These are phyloP conservation scores for Chloroceryle inda DNA, from an alignment of 2,797 vertebrate genomes.

Conservation along the genomic window DNA sequence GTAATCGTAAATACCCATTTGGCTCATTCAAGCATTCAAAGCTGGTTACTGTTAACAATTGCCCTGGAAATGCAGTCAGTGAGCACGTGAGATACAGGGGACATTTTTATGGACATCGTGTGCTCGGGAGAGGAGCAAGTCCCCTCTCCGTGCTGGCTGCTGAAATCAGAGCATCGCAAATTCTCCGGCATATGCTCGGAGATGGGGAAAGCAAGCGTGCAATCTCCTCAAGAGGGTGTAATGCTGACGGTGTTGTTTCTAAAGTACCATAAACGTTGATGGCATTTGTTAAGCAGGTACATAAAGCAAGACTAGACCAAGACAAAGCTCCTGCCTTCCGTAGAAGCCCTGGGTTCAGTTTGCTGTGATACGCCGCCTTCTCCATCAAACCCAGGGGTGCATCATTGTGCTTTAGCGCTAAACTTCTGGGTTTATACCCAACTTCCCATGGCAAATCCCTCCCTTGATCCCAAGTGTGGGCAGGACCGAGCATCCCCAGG, in stretches of 20 bases:
- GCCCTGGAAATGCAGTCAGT: background rate
- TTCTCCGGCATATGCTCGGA: background rate
- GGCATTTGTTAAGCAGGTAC: background rate
- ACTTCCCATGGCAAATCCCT: background rate
- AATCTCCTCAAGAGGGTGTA: background rate
- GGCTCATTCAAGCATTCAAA: background rate
- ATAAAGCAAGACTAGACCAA: background rate
- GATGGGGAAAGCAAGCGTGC: background rate
- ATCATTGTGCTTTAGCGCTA: background rate
- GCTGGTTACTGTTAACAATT: background rate
- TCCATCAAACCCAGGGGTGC: background rate
- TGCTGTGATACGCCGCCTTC: rapidly evolving
- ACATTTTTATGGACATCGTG: background rate
- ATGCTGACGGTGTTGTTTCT: background rate
- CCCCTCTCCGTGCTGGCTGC: rapidly evolving
- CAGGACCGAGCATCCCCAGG: rapidly evolving
- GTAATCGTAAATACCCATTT: background rate
- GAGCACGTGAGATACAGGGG: background rate
- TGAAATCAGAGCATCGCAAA: background rate
- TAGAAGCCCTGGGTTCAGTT: rapidly evolving
- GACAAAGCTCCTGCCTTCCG: background rate
- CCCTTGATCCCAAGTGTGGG: background rate
- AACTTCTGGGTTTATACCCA: background rate
- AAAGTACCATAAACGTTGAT: background rate
- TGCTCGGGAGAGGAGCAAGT: background rate